phyloP scores from a whole-genome alignment of 2,113 vertebrate species.

The Hemiprocne comata region DNA sequence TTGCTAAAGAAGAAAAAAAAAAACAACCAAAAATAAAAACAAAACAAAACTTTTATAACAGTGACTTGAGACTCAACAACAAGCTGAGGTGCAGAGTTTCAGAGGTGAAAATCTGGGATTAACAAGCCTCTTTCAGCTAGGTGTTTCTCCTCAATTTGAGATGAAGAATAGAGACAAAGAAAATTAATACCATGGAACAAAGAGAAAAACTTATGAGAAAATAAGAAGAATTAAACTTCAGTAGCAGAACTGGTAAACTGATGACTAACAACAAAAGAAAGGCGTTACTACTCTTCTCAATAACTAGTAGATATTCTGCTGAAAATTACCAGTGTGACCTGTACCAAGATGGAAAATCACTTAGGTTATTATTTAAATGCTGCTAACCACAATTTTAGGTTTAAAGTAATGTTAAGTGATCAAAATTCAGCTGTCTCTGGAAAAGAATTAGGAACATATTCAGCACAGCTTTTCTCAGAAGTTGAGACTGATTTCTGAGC shows the following conservation, averaged over 20 bases:
- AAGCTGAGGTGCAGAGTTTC: not conserved
- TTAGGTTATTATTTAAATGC: not conserved
- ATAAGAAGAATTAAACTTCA: not conserved
- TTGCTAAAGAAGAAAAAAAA: not conserved
- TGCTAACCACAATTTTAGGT: not conserved
- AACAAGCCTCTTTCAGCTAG: not conserved
- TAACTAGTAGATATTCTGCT: not conserved
- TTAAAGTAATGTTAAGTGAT: not conserved
- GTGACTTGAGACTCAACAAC: not conserved
- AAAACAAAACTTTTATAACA: accelerated
- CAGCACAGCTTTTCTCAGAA: not conserved
- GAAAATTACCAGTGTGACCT: not conserved
- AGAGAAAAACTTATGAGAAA: not conserved
- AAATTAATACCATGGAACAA: not conserved
- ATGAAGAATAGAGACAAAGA: not conserved
- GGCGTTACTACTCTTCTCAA: not conserved
- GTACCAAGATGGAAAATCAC: not conserved
- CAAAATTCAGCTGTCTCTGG: not conserved
- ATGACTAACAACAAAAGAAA: not conserved
- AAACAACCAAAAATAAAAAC: not conserved
- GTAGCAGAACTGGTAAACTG: not conserved
- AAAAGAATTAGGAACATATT: not conserved
- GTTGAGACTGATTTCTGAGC: not conserved
- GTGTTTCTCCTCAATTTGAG: not conserved
- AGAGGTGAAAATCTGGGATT: not conserved